Base-by-base conservation (phyloP, 2,888 invertebrate species). In the Torymus auratus region DNA sequence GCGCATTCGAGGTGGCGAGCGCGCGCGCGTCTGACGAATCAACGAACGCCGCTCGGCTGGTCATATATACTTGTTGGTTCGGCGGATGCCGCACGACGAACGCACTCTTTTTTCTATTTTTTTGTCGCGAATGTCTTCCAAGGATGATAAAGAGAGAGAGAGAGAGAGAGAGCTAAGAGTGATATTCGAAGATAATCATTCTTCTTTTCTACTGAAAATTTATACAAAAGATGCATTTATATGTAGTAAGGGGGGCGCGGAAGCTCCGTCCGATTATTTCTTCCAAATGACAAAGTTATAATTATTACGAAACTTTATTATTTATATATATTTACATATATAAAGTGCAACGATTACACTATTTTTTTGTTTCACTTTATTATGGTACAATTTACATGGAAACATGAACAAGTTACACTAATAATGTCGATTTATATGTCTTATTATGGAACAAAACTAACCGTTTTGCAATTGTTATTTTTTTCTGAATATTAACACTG, bases 381-480 rank as follows among this genome's bases (percentile, higher is more conserved):
- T 70, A 80, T 77, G 80, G 78, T 80, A 80, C 78, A 82, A 80
- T 72, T 78, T 80, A 78, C 62, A 72, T 78, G 78, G 70, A 78
- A 52, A 78, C 71, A 75, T 78, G 60, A 81, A n/a, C 41, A 81
- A 82, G 77, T 77, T 82, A 74, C 55, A 82, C 79, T 81, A 81
- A 83, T 83, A 69, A 78, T 79, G 77, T 58, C 56, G 73, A 78
- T 79, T 7, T 78, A 61, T 78, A 76, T 68, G 69, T 81, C 81
- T 76, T 83, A 81, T 79, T 81, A 83, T 60, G 76, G 81, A 78
- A 83, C 78, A 81, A 83, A 81, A 83, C 83, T 83, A 83, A 83
- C 81, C 79, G 81, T 83, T 82, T 83, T 81, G 81, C 83, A 76
- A 83, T 83, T 83, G 83, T 83, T 83, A 83, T 83, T 82, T 41